Evolutionary conservation across 2,888 invertebrate species (phyloP), one percentile per base, ranked within the genome.

Genomic region (Orthosia gracilis): DNA sequence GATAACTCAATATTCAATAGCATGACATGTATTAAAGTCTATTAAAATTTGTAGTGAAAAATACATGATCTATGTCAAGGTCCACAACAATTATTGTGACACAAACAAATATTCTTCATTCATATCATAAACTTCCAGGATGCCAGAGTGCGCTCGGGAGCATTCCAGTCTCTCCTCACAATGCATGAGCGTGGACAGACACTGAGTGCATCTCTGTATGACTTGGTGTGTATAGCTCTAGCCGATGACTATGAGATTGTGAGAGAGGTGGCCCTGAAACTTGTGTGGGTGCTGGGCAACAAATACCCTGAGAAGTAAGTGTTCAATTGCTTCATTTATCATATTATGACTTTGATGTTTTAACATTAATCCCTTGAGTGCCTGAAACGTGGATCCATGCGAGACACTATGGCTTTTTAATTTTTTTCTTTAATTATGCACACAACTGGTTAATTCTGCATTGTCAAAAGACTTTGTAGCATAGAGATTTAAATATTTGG

Each of bases 171-270:
- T 0, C 97, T 99, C 92, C 97, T 99, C 62, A 97, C 97, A 26
- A 96, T 99, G 15, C 98, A 99, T 88, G 97, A 98, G 83, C 97
- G 99, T 78, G 98, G 98, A 0, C 97, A 98, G 79, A 97, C 97
- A 69, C 94, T 99, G n/a, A 98, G 98, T 69, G 97, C 97, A 0
- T 96, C 95, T 68, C 94, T 98, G 31, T 98, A 97, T 84, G 96
- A 97, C 61, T 92, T 96, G 23, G 97, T 98, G 45, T 98, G 98
- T 89, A 96, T 97, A 31, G 98, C 98, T 2, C 97, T 99, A 63
- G 97, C 97, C 40, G 99, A 99, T 94, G 99, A 99, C 93, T 99
- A 99, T 93, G 99, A 99, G 94, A 98, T 98, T 89, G 99, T 99
- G 0, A 96, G 99, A 69, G 97, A 98, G 89, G 98, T 98, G 61